phyloP scores from a whole-genome alignment of 2,888 invertebrate species.

The Strigamia crassipes region DNA sequence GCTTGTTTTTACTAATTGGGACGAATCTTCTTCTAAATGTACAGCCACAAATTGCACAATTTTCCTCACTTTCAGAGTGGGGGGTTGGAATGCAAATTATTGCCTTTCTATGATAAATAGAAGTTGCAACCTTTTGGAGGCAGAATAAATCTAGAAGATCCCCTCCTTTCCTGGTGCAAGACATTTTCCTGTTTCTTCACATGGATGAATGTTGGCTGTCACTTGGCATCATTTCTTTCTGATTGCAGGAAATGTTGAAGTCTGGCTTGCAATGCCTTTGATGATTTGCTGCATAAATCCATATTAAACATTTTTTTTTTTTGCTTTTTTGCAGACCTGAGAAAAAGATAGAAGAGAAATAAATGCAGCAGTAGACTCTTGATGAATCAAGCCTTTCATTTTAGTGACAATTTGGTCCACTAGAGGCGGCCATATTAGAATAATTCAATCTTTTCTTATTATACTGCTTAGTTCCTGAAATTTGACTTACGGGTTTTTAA shows the following conservation, averaged over 20 bases:
- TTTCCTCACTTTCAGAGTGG: too few species aligned
- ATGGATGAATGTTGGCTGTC: constrained; percentile 39
- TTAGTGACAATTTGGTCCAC: neutral
- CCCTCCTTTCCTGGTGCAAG: neutral
- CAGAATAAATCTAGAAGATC: constrained; percentile 27
- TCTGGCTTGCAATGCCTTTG: neutral
- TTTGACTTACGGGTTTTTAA: too few species aligned
- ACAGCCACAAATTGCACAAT: too few species aligned
- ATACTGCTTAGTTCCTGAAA: neutral
- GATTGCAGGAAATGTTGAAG: constrained; percentile 26
- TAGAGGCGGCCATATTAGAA: neutral
- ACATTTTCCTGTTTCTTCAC: constrained; percentile 24
- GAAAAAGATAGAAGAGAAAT: neutral
- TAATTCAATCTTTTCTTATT: neutral
- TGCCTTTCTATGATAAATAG: neutral
- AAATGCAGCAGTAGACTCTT: constrained; percentile 3
- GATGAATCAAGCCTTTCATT: constrained; percentile 16
- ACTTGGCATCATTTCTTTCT: constrained; percentile 31
- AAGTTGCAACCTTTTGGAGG: neutral
- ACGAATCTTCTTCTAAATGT: neutral
- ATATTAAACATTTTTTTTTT: constrained; percentile 7
- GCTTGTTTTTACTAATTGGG: neutral
- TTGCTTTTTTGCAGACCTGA: neutral
- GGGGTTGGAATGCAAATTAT: neutral
- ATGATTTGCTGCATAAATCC: constrained; percentile 40